Conservation (phyloP, 2,888 invertebrate species). For the Eumerus sabulonum region DNA sequence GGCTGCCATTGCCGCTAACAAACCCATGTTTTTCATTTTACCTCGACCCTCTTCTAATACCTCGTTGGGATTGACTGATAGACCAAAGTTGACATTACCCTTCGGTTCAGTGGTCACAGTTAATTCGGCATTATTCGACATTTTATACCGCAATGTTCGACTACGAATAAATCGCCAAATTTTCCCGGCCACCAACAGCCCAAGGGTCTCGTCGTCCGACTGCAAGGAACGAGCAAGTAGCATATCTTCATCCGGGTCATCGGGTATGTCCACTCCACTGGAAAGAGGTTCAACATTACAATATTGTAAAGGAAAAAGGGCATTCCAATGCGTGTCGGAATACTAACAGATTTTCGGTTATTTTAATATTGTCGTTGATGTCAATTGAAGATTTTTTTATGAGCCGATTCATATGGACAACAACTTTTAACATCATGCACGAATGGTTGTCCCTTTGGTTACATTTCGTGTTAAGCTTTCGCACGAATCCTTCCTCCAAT, state of each 20-base stretch:
- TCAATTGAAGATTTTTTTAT: slow-evolving; percentile 89
- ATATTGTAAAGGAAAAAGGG: background rate
- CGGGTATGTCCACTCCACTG: slow-evolving; percentile 75
- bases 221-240: slow-evolving; percentile 79
- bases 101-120: slow-evolving; percentile 86
- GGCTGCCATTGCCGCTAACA: slow-evolving; percentile 86
- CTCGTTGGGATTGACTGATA: slow-evolving; percentile 84
- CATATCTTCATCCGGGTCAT: slow-evolving; percentile 82
- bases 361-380: slow-evolving; percentile 87
- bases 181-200: slow-evolving; percentile 85
- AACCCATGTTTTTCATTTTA: slow-evolving; percentile 86
- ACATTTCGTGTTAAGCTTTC: slow-evolving; percentile 88
- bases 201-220: slow-evolving; percentile 83
- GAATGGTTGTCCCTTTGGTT: slow-evolving; percentile 88
- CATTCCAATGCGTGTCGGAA: background rate
- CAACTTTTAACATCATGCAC: slow-evolving; percentile 90
- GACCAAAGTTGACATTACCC: slow-evolving; percentile 82
- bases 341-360: slow-evolving; percentile 84
- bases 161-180: slow-evolving; percentile 88
- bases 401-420: slow-evolving; percentile 89
- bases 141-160: slow-evolving; percentile 87
- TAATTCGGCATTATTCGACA: slow-evolving; percentile 88
- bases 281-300: slow-evolving; percentile 7
- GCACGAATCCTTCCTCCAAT: slow-evolving; percentile 85
- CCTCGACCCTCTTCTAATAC: slow-evolving; percentile 84